Conservation (phyloP, 2,888 invertebrate species). For the Rosalia funebris region DNA sequence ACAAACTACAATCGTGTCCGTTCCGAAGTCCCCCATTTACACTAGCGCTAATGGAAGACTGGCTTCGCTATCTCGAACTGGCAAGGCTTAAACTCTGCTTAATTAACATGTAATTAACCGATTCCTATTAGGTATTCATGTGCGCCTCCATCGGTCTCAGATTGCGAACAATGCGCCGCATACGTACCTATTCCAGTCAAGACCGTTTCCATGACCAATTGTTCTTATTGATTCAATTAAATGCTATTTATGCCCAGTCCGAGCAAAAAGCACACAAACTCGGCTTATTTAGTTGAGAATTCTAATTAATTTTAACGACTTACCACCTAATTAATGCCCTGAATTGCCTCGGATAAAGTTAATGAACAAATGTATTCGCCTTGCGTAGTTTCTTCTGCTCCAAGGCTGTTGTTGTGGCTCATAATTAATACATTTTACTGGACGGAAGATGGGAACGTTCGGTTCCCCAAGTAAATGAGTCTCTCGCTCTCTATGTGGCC, state of each 20-base stretch:
- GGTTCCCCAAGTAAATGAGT: no score
- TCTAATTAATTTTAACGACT: conserved; percentile 27
- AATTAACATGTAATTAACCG: conserved; percentile 59
- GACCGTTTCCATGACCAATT: conserved; percentile 21
- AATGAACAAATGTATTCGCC: conserved; percentile 5
- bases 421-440: not conserved
- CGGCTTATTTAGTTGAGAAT: conserved; percentile 2
- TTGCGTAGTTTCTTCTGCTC: conserved; percentile 3
- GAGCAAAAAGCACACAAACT: conserved; percentile 2
- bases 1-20: conserved; percentile 55
- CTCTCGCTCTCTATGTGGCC: no score
- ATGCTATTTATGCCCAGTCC: conserved; percentile 1
- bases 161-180: conserved; percentile 29
- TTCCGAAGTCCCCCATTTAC: conserved; percentile 47
- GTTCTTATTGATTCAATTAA: conserved; percentile 20
- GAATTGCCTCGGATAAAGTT: not conserved
- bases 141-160: conserved; percentile 18
- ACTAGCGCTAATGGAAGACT: conserved; percentile 50
- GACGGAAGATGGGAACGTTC: not conserved
- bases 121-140: conserved; percentile 48
- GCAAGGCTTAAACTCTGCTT: conserved; percentile 47
- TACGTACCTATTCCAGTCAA: conserved; percentile 1
- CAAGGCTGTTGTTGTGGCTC: not conserved
- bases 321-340: conserved; percentile 16
- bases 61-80: conserved; percentile 46